phyloP scores from a whole-genome alignment of 2,113 vertebrate species.

The Scytalopus superciliaris region DNA sequence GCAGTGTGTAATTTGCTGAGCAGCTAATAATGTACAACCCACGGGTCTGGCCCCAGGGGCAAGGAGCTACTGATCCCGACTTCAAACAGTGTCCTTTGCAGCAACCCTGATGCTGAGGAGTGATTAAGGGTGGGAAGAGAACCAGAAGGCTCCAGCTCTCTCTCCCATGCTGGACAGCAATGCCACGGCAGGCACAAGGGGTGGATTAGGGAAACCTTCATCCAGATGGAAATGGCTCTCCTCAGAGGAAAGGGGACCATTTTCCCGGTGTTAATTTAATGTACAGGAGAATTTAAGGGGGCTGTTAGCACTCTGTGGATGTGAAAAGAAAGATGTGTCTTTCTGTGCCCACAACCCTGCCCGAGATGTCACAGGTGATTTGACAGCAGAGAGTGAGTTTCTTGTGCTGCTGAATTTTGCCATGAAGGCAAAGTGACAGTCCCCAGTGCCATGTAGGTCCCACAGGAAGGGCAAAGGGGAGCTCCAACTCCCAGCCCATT shows the following conservation, averaged over 20 bases:
- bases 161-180: background rate
- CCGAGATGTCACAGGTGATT: background rate
- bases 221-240: background rate
- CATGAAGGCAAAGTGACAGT: background rate
- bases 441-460: background rate
- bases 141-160: background rate
- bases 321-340: background rate
- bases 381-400: background rate
- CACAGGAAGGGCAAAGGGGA: background rate
- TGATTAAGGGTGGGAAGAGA: background rate
- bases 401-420: background rate
- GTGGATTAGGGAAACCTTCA: background rate
- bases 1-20: constrained; percentile 8
- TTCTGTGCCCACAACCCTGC: background rate
- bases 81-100: background rate
- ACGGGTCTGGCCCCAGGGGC: constrained; percentile 1
- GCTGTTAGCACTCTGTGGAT: background rate
- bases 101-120: background rate
- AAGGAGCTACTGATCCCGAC: background rate
- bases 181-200: accelerated
- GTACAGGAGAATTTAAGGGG: background rate
- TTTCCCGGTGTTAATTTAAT: background rate
- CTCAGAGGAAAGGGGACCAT: background rate
- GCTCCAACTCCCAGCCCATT: background rate
- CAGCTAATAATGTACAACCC: background rate